Conservation (phyloP, 2,888 invertebrate genomes). For the Hirudinaria manillensis region DNA sequence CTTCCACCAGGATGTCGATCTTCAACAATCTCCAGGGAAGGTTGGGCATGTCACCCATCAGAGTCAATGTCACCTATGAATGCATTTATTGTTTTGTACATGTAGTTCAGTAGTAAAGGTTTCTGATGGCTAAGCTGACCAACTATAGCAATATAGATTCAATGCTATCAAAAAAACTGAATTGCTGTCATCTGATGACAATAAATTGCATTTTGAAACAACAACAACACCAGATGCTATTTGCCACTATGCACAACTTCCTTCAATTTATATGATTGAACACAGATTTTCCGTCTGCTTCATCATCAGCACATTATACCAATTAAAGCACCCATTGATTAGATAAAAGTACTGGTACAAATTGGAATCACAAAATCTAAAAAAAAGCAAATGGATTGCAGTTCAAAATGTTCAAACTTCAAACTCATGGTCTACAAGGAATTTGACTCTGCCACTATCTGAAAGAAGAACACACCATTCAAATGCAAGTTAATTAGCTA, state of each 20-base stretch:
- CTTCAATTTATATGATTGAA: too few species aligned
- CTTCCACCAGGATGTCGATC: slow-evolving; percentile 89
- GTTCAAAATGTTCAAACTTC: slow-evolving; percentile 61
- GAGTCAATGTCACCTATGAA: slow-evolving; percentile 69
- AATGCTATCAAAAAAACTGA: not conserved
- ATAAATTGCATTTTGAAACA: slow-evolving; percentile 17
- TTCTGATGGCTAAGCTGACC: too few species aligned
- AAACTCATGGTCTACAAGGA: slow-evolving; percentile 89
- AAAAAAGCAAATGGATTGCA: not conserved
- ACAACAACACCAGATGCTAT: not conserved
- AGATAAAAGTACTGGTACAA: not conserved
- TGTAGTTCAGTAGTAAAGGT: too few species aligned
- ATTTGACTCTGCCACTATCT: slow-evolving; percentile 87
- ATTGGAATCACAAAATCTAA: not conserved
- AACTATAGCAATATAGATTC: not conserved
- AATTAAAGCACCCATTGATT: too few species aligned
- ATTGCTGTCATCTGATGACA: not conserved
- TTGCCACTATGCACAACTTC: too few species aligned
- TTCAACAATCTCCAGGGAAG: slow-evolving; percentile 92
- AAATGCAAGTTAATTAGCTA: not conserved
- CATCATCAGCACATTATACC: too few species aligned
- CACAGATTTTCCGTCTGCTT: too few species aligned
- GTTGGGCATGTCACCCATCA: slow-evolving; percentile 88
- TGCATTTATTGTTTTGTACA: not conserved
- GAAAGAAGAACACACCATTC: slow-evolving; percentile 46